Evolutionary conservation across 2,888 invertebrate species (phyloP), one percentile per base, ranked within the genome.

Genomic region (Phaedon cochleariae): DNA sequence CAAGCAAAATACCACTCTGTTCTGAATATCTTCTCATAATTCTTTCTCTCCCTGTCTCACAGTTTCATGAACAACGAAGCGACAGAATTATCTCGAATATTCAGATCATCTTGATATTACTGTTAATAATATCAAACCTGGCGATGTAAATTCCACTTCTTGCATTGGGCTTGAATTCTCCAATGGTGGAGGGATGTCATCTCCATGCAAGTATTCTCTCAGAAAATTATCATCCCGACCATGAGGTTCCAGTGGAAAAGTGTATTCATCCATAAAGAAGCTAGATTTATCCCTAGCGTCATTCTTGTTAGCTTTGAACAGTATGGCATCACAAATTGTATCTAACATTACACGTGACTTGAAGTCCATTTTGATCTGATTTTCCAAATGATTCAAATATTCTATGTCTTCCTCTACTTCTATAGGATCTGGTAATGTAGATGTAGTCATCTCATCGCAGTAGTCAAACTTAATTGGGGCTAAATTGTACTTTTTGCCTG

Each of bases 281-380:
- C 60, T 67, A 9, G 63, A 52, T 10, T 26, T 26, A 9, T 55
- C 48, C 1, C 12, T n/a, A n/a, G 34, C 45, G n/a, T 15, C 15
- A 41, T 41, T 58, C 22, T 21, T 59, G 22, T n/a, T 51, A 54
- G 22, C 26, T 18, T 57, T 45, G 29, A 48, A 65, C 29, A 75
- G 57, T 46, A 75, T 71, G 2, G 73, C 74, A 41, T 75, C 73
- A 41, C 75, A 75, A 15, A 74, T 67, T 0, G 73, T 72, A 54
- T 75, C 74, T 10, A 74, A 59, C 58, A 75, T 59, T 6, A 68
- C 45, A 9, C 67, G 55, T 1, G 65, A 65, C 15, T 62, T 59
- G 10, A 60, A 51, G 48, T 71, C 68, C 5, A 55, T 59, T 26
- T 72, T 72, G 2, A 59, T 45, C 1, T 59, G 48, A 5, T 51